Base-by-base conservation (phyloP, 2,888 invertebrate species). In the Cotesia congregata region DNA sequence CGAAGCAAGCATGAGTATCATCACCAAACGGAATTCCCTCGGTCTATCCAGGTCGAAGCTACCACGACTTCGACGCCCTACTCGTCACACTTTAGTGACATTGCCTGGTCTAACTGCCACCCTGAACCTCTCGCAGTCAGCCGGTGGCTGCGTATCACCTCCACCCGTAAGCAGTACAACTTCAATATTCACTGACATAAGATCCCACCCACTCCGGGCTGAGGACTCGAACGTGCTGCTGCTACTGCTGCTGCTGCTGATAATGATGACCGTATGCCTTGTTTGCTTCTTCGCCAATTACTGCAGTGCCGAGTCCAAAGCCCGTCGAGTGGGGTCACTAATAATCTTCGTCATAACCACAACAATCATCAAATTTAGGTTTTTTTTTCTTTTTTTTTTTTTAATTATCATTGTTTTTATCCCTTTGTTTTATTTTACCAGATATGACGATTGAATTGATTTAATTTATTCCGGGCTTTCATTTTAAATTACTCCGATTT, bases 101-200 rank as follows among this genome's bases (percentile, higher is more conserved):
- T 89, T 74, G 84, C 88, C 0, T 89, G 89, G 89, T 89, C 89
- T n/a, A 88, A 83, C 79, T 89, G 86, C 82, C 89, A 89, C 79
- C 89, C 89, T n/a, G 89, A 89, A 76, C 89, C 89, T n/a, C 80
- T 89, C 68, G 89, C 89, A 0, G 89, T 89, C n/a, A 89, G 86
- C 76, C 87, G 88, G 64, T 89, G 89, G 89, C 84, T 89, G 15
- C 88, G 89, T 60, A 88, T 89, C 76, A 87, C 86, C 61, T 89
- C 89, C 80, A 89, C 83, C 85, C 89, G 89, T 82, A 89, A 89
- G 83, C 89, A 89, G 82, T 89, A 89, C 81, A 89, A 89, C 81
- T 89, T 89, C 81, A 89, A 89, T 84, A 89, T 89, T 88, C 89
- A 89, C 89, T 89, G 89, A 89, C 89, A 89, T 81, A 89, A 88